phyloP scores from a whole-genome alignment of 2,113 vertebrate species.

The Gymnorhina tibicen region DNA sequence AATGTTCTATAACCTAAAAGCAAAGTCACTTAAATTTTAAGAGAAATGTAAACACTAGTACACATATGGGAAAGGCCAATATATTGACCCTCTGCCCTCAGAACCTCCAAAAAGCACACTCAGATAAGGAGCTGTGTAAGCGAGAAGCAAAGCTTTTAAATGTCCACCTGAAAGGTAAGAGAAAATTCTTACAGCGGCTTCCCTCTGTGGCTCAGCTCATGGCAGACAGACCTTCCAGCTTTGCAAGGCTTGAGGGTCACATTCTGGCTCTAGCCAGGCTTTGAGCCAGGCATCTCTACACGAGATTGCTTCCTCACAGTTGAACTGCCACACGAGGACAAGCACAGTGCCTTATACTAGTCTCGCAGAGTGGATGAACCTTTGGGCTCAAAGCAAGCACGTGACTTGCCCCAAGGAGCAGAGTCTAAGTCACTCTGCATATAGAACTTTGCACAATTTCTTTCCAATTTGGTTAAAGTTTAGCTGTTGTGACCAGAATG shows the following conservation, averaged over 20 bases:
- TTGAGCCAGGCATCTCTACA: neutral
- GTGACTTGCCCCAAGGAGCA: neutral
- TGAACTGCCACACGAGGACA: neutral
- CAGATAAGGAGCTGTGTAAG: neutral
- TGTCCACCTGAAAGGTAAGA: neutral
- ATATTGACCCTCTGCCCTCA: neutral
- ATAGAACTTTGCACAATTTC: neutral
- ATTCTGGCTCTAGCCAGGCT: neutral
- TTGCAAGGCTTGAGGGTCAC: neutral
- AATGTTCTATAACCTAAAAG: neutral
- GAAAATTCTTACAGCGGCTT: neutral
- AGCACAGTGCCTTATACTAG: accelerated
- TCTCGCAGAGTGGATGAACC: neutral
- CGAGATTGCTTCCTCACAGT: neutral
- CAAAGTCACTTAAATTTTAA: neutral
- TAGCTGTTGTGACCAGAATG: neutral
- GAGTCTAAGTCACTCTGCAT: neutral
- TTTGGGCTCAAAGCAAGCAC: neutral
- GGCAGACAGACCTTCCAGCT: neutral
- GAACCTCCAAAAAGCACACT: neutral
- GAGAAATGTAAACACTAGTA: neutral
- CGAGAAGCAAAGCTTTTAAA: neutral
- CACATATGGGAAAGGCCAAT: neutral
- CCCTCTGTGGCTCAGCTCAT: neutral
- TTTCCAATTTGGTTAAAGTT: neutral